Base-by-base conservation (phyloP, 2,113 vertebrate species). In the Mirza zaza region DNA sequence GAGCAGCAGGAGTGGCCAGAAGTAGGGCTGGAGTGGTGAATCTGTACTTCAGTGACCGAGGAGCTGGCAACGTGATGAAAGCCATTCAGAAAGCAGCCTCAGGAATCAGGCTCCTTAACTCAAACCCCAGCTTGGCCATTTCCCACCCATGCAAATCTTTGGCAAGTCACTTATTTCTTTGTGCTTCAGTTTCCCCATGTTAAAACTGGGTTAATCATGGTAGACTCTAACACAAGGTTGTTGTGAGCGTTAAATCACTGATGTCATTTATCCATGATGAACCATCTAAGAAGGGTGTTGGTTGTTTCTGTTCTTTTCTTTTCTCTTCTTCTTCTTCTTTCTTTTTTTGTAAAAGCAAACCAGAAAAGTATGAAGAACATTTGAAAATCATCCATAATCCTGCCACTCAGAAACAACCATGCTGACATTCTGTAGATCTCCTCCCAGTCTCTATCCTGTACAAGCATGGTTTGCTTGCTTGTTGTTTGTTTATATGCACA, bases 21-120 rank as follows among this genome's bases (percentile, higher is more conserved):
- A 21, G 50, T 48, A 34, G 14, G 23, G 42, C 39, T 45, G 5
- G 45, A 29, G 25, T 11, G 79, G 59, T 10, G 34, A 39, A 34
- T 29, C 7, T 50, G 52, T 12, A 34, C 59, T 71, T 76, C 6
- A 45, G 0, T 7, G 5, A 39, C 20, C 6, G 42, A 36, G 48
- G 59, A 65, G 42, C 39, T 1, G 17, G 59, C 27, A 5, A 20
- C 1, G 0, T 5, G 42, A 57, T 1, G 0, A 65, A 29, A 20
- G 21, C 11, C 25, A 3, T 42, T 29, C 82, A 42, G 76, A 34
- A 8, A 23, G 13, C 27, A 76, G 39, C 50, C 29, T 5, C 15
- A 1, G 50, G 11, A 63, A 39, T 15, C 27, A 25, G 42, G 8
- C 21, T 39, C 36, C 14, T 61, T 7, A 32, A 39, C 50, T 45